These are phyloP conservation scores for Momotus momota DNA, from an alignment of 2,797 vertebrate genomes.

Conservation along the genomic window DNA sequence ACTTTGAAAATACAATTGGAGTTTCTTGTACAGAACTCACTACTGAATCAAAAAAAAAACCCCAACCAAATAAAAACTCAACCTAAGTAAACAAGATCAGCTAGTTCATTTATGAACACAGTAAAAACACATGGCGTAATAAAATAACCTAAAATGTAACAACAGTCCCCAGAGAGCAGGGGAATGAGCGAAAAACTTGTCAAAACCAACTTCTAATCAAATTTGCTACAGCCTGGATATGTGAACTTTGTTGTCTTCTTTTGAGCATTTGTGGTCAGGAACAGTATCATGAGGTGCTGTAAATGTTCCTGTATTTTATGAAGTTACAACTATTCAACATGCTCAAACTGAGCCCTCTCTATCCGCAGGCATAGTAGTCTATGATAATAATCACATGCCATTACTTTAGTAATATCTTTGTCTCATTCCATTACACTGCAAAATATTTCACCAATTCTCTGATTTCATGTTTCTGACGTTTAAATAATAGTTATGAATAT, in stretches of 20 bases:
- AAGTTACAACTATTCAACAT: not conserved
- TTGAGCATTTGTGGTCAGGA: not conserved
- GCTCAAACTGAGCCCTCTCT: not conserved
- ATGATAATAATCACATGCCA: not conserved
- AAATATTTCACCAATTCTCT: not conserved
- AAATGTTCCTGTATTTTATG: not conserved
- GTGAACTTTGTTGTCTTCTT: not conserved
- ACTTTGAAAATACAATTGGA: not conserved
- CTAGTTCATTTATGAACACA: not conserved
- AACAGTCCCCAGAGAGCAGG: not conserved
- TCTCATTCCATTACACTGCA: not conserved
- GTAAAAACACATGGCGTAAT: not conserved
- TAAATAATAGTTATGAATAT: not conserved
- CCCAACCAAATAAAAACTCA: not conserved
- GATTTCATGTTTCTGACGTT: not conserved
- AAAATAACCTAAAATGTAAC: not conserved
- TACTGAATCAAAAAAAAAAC: not conserved
- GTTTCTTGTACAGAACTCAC: not conserved
- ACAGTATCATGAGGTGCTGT: not conserved
- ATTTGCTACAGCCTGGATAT: not conserved
- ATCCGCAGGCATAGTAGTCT: not conserved
- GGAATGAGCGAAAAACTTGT: not conserved
- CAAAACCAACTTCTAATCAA: not conserved
- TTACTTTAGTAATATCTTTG: not conserved
- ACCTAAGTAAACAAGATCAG: not conserved